Percentiles rank a stretch among this genome's conserved stretches.
Conservation (phyloP, 2,113 vertebrate genomes). For the Tapirus terrestris region DNA sequence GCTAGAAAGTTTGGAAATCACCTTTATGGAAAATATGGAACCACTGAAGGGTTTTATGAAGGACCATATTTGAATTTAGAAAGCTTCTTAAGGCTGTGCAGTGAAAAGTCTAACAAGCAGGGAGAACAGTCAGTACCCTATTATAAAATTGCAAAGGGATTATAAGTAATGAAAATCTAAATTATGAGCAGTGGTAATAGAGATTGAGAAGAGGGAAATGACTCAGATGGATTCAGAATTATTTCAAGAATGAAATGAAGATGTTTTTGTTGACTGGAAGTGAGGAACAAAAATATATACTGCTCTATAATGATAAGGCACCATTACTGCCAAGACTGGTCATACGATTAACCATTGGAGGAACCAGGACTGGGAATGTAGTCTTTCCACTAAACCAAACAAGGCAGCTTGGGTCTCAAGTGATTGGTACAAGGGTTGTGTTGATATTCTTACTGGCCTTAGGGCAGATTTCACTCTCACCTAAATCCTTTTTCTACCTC, state of each 20-base stretch:
- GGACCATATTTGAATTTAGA: not conserved
- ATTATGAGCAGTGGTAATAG: not conserved
- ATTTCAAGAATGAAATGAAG: not conserved
- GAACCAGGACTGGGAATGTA: not conserved
- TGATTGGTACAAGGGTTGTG: fast-evolving
- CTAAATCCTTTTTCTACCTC: not conserved
- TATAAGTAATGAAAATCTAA: not conserved
- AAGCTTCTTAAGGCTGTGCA: not conserved
- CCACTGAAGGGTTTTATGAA: not conserved
- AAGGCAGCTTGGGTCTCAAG: not conserved
- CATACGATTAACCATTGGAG: not conserved
- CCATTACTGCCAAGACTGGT: not conserved
- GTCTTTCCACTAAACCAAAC: not conserved
- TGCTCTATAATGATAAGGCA: not conserved
- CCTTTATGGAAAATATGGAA: not conserved
- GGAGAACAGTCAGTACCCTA: not conserved
- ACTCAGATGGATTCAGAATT: not conserved
- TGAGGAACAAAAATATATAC: not conserved
- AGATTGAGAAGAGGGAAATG: not conserved
- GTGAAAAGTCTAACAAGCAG: not conserved
- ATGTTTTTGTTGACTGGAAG: not conserved
- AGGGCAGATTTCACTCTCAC: not conserved
- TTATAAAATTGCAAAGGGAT: not conserved
- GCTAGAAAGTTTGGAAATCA: not conserved
- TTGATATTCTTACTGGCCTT: not conserved